Base-by-base conservation (phyloP, 53 echinoderm and acorn worm genomes). In the Holothuria scabra region DNA sequence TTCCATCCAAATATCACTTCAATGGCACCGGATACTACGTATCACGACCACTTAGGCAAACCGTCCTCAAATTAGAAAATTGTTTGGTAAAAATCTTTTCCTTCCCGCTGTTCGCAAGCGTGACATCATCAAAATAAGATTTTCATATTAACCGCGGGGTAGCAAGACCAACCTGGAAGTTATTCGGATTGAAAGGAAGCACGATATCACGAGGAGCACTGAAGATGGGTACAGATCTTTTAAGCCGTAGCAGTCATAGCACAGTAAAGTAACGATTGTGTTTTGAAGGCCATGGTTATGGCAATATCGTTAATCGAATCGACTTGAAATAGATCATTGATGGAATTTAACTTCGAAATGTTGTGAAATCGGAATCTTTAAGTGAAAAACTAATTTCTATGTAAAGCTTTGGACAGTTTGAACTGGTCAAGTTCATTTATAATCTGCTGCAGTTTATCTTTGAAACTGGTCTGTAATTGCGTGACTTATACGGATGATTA, bases 41-140 rank as follows among this genome's bases (percentile, higher is more conserved):
- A 48, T 71, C 71, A 48, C 37, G 71, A 71, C 71, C 71, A 71
- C 71, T 71, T 71, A 71, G 46, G 46, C 44, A 71, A 71, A 71
- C 71, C 46, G 71, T 44, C 46, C 48, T 44, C 71, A 71, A 71
- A 71, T 71, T 44, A 71, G 48, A 41, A 71, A 46, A 23, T 71
- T 71, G 46, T 71, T 71, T 71, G 71, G 13, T 67, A 68, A 68
- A 68, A 68, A 68, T 32, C 16, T 34, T 18, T n/a, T n/a, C 41
- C 21, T 9, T 31, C 69, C 69, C 21, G 69, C 69, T 68, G 69
- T 68, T 68, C 13, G 32, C 14, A 68, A 68, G 69, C 69, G 69
- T 68, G 69, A 32, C 41, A 68, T 68, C 41, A 68, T 68, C 69
- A 68, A 68, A 68, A 68, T 41, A 34, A 33, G 69, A 32, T 52